Evolutionary conservation across 2,888 invertebrate genomes (phyloP), one percentile per base, ranked within the genome.

Genomic region (Cephus nigrinus): DNA sequence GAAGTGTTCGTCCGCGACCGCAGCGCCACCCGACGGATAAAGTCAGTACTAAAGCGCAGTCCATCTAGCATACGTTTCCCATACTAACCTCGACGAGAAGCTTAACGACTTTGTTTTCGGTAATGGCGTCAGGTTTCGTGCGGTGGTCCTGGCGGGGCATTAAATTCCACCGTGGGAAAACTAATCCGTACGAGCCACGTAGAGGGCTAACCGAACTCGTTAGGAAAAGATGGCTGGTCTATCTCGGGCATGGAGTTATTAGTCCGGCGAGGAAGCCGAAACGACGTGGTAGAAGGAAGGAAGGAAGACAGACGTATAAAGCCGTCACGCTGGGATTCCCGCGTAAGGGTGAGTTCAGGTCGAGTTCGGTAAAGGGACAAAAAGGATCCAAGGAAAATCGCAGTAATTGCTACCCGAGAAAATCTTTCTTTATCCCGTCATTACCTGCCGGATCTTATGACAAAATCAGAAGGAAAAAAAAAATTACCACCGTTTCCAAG

Each of bases 201-300:
- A 71, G 71, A 15, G 74, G 73, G 35, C 77, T 74, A 69, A 33
- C 69, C 69, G 31, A 75, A 69, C 75, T 77, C 75, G 77, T 77
- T 77, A 74, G 74, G 32, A 40, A n/a, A 77, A 68, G 35, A 74
- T 74, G 35, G 74, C 23, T n/a, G 35, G 33, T 71, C 69, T 33
- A 71, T 75, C 69, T 55, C 35, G 34, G 40, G 32, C 74, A 32
- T n/a, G 55, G 55, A 77, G 77, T 74, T 77, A 77, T 77, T 69
- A 77, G 74, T 69, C 68, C 71, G 80, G 78, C 76, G 75, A 76
- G 76, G 76, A 71, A 76, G 36, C 36, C 32, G 36, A 68, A 68
- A 78, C 35, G 76, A 55, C 32, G 77, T 71, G 78, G 79, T 83
- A 75, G 83, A 81, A 80, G 78, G 79, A 78, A 80, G 80, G 15